Base-by-base conservation (phyloP, 2,113 vertebrate species). In the Hirundichthys speculiger region DNA sequence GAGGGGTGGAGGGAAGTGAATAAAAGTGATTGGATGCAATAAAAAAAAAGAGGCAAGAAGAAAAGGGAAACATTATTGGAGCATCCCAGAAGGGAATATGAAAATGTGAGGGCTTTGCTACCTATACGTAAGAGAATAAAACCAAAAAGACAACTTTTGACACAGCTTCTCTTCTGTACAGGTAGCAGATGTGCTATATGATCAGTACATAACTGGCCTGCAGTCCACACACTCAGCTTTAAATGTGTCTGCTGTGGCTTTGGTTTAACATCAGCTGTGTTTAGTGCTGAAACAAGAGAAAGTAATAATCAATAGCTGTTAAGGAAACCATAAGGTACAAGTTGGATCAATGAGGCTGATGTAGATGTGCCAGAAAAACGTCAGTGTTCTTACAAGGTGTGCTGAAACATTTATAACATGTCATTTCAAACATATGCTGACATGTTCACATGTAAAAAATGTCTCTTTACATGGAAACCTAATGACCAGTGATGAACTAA, bases 41-140 rank as follows among this genome's bases (percentile, higher is more conserved):
- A 81, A 82, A 80, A 76, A 79, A 84, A 70, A 80, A 80, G 69
- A 75, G 65, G 74, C 73, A 45, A 79, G 87, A 84, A 77, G 73
- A 84, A 87, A 84, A 85, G 75, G 79, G 69, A 87, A 76, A 88
- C 46, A 75, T 91, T 90, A 89, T 60, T 85, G 70, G 55, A 68
- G 55, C 19, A 10, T 72, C 52, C 19, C 43, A 40, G 18, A 69
- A 34, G 62, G 72, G 72, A 42, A 67, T 27, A 47, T 52, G 60
- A 64, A 58, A 76, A 55, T 61, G 55, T 69, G 56, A 77, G 59
- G 47, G 52, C 40, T 75, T 82, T 79, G 68, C 59, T 75, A 65
- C 56, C 52, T 11, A 54, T 46, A 77, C 5, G n/a, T 49, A 76
- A 30, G 19, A 60, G 40, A 1, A 47, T 19, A 57, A 22, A 39